A percentile compares a stretch with the other conserved stretches of the same genome.
Conservation (phyloP, 2,888 invertebrate genomes). For the Galerucella pusilla region DNA sequence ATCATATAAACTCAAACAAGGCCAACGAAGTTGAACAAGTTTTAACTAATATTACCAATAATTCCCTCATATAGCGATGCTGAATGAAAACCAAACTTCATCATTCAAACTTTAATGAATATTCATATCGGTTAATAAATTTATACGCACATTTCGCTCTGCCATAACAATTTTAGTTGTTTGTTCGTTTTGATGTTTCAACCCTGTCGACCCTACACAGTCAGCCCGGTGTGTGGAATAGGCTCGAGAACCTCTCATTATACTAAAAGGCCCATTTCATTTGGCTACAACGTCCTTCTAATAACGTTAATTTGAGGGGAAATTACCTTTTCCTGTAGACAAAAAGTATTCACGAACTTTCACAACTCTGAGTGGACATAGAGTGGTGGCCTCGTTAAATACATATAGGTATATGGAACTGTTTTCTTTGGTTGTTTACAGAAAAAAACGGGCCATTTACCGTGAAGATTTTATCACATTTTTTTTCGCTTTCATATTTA, state of each 20-base stretch:
- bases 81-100: too few relatives aligned
- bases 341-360: slow-evolving; percentile 39
- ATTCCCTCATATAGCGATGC: too few relatives aligned
- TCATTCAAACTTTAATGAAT: neutral
- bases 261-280: slow-evolving; percentile 58
- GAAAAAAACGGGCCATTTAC: slow-evolving; percentile 6
- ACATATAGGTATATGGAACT: neutral
- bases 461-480: neutral
- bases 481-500: neutral
- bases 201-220: slow-evolving; percentile 27
- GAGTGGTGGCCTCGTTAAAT: slow-evolving; percentile 10
- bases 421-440: slow-evolving; percentile 1
- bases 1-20: too few relatives aligned
- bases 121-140: neutral
- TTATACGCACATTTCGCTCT: slow-evolving; percentile 15
- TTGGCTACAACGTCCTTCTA: slow-evolving; percentile 55
- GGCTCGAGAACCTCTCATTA: slow-evolving; percentile 56
- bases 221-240: slow-evolving; percentile 42
- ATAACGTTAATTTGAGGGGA: slow-evolving; percentile 54
- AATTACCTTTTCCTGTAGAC: slow-evolving; percentile 45
- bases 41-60: too few relatives aligned
- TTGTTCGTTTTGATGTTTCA: slow-evolving; percentile 26
- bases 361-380: slow-evolving; percentile 14
- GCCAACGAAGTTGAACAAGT: too few relatives aligned
- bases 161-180: slow-evolving; percentile 10